Conservation (phyloP, 2,113 vertebrate species). For the Thymallus thymallus region DNA sequence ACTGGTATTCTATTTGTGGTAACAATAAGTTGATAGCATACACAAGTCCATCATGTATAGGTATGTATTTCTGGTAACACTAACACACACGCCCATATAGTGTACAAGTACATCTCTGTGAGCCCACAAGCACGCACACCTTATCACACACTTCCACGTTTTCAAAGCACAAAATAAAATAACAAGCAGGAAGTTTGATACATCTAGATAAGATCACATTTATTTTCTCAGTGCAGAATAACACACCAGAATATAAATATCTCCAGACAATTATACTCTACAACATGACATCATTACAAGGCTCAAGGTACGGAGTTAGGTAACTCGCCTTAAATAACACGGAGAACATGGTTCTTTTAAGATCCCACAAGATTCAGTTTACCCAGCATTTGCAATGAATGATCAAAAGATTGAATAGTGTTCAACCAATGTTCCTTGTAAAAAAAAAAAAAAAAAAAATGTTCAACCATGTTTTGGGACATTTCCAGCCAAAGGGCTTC, state of each 20-base stretch:
- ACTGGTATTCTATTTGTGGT: background rate
- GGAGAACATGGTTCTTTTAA: conserved; percentile 2
- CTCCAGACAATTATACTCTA: background rate
- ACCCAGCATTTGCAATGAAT: background rate
- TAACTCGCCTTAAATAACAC: conserved; percentile 44
- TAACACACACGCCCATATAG: background rate
- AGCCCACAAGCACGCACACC: conserved; percentile 14
- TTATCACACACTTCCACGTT: background rate
- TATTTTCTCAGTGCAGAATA: conserved; percentile 63
- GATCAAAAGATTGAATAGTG: background rate
- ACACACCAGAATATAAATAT: conserved; percentile 64
- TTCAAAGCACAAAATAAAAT: background rate
- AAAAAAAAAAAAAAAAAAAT: background rate
- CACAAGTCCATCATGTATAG: background rate
- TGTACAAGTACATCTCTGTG: background rate
- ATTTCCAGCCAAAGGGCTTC: conserved; percentile 30
- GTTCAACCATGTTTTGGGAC: conserved; percentile 36
- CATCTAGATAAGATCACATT: conserved; percentile 59
- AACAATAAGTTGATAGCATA: background rate
- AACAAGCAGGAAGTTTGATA: conserved; percentile 18
- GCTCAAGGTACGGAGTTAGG: conserved; percentile 35
- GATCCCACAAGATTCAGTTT: conserved; percentile 3
- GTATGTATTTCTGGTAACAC: background rate
- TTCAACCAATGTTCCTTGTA: background rate
- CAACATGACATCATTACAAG: conserved; percentile 41